phyloP scores from a whole-genome alignment of 2,113 vertebrate species.

The Myiopsitta monachus region DNA sequence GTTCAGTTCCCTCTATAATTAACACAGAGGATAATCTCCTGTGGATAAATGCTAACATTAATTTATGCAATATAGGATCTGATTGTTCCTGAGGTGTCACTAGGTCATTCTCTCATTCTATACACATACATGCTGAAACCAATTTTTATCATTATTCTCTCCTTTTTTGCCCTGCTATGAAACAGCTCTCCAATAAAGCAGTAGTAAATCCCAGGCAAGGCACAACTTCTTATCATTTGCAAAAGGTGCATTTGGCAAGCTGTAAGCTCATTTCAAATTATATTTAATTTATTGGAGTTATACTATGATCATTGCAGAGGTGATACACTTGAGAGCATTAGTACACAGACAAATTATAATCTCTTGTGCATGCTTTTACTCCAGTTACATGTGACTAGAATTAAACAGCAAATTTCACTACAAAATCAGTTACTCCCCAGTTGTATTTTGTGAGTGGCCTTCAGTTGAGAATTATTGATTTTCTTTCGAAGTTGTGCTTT shows the following conservation, averaged over 20 bases:
- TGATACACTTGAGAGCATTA: conserved; percentile 1
- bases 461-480: conserved; percentile 41
- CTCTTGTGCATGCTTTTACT: conserved; percentile 29
- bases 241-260: neutral
- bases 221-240: neutral
- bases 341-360: conserved; percentile 42
- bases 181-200: neutral
- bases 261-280: neutral
- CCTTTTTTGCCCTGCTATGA: neutral
- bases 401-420: conserved; percentile 34
- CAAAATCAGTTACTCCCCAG: conserved; percentile 29
- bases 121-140: neutral
- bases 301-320: neutral
- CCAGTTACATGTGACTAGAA: conserved; percentile 27
- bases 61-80: neutral
- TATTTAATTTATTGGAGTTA: conserved; percentile 19
- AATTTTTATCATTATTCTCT: neutral
- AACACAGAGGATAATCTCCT: conserved; percentile 13
- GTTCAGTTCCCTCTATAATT: neutral
- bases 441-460: conserved; percentile 33
- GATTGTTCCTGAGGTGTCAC: neutral
- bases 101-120: neutral
- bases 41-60: neutral
- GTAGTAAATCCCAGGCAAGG: neutral
- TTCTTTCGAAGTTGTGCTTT: conserved; percentile 34